phyloP scores from a whole-genome alignment of 2,888 invertebrate species.

The Amorpha juglandis region DNA sequence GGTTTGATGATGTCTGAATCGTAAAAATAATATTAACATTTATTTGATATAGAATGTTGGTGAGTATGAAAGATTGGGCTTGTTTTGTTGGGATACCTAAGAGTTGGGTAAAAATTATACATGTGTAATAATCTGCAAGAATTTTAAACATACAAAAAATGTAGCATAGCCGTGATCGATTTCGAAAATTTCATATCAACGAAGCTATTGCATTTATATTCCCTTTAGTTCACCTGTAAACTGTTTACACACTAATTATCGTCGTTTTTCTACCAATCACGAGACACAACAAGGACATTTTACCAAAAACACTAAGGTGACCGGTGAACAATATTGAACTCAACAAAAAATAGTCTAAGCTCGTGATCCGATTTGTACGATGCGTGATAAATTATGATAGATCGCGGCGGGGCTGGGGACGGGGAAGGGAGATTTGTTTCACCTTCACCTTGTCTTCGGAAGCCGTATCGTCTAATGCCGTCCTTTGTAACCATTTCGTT shows the following conservation, averaged over 20 bases:
- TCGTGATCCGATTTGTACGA: slow-evolving; percentile 15
- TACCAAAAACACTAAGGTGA: background rate
- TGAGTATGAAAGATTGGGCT: too few relatives aligned
- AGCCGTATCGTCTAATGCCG: slow-evolving; percentile 13
- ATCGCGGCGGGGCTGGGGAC: too few relatives aligned
- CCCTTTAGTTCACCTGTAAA: background rate
- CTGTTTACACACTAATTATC: background rate
- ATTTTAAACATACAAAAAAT: too few relatives aligned
- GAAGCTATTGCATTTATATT: too few relatives aligned
- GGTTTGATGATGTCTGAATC: too few relatives aligned
- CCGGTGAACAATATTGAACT: slow-evolving; percentile 1
- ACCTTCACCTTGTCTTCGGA: slow-evolving; percentile 20
- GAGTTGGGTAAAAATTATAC: too few relatives aligned
- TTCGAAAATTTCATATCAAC: too few relatives aligned
- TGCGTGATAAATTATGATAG: slow-evolving; percentile 13
- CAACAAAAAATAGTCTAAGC: background rate
- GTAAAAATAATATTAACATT: too few relatives aligned
- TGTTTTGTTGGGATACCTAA: too few relatives aligned
- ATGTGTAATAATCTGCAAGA: too few relatives aligned
- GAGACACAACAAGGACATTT: background rate
- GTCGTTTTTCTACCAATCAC: background rate
- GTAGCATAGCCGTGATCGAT: too few relatives aligned
- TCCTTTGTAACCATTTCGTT: background rate
- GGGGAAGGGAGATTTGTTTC: background rate
- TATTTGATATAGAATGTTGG: too few relatives aligned